Base-by-base conservation (phyloP, 2,888 invertebrate genomes). In the Ferrisia virgata region DNA sequence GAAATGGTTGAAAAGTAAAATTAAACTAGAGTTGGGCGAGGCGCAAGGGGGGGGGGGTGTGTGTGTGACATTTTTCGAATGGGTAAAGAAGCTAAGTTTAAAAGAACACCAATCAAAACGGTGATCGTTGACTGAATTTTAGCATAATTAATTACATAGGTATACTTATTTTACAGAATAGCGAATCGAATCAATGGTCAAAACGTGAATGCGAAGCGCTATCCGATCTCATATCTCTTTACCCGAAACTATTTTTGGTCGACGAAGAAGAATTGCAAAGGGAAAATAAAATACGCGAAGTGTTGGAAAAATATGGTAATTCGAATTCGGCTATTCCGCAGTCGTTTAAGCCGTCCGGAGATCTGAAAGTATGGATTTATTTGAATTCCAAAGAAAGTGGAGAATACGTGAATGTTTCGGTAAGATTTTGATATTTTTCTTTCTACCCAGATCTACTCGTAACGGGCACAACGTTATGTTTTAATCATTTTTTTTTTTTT, bases 321-420 rank as follows among this genome's bases (percentile, higher is more conserved):
- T 86, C 87, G 36, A 90, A 91, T 0, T 90, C 91, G 0, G 89
- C 91, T 82, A 90, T 91, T 0, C 91, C 91, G 0, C 86, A 86
- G 64, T 82, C 85, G 13, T 76, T 83, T 33, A 91, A 91, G 85
- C 92, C 93, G 0, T 94, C 95, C 0, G 95, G 95, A 0, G 95
- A 96, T 87, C 90, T 96, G 76, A 92, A 93, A 87, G 92, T 94
- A 76, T 95, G 95, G 94, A 92, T 96, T 84, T 93, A 93, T 87
- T 90, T 95, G 0, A 90, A 92, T 79, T 93, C 93, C 85, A 91
- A 91, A 86, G 90, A 90, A 85, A 91, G 92, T 86, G 89, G 91
- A 87, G 88, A 90, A 87, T 88, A 88, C 86, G 89, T 89, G 82
- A 93, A 93, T 88, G 90, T 94, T 28, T 90, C 92, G 86, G 93